phyloP scores from a whole-genome alignment of 2,113 vertebrate genomes.

The Oreotrochilus melanogaster region DNA sequence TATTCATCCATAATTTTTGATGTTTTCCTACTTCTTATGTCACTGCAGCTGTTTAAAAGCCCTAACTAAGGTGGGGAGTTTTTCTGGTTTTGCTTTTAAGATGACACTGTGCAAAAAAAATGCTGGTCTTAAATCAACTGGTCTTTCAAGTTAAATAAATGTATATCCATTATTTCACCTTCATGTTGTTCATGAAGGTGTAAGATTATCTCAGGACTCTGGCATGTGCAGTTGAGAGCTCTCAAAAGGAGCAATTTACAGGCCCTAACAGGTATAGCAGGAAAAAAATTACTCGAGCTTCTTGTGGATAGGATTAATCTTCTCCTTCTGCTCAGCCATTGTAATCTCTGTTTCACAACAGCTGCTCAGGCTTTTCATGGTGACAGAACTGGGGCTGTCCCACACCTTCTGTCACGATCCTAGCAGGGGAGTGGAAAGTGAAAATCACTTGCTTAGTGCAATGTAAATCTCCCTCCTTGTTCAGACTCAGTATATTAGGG shows the following conservation, averaged over 20 bases:
- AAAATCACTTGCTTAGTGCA: background rate
- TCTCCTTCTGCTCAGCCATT: background rate
- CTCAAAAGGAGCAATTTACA: background rate
- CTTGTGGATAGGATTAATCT: background rate
- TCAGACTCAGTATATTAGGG: background rate
- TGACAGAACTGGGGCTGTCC: background rate
- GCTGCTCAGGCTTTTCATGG: accelerated
- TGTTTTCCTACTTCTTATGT: background rate
- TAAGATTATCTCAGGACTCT: background rate
- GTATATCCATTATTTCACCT: background rate
- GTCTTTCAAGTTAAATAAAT: background rate
- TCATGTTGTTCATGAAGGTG: background rate
- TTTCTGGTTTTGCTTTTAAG: background rate
- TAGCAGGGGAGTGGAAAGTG: background rate
- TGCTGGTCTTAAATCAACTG: background rate
- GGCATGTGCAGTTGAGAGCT: background rate
- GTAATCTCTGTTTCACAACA: background rate
- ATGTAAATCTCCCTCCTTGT: background rate
- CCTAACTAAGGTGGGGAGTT: background rate
- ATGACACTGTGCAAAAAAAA: background rate
- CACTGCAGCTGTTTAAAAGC: background rate
- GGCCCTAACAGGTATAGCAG: background rate
- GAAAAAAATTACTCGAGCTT: background rate
- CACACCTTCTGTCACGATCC: background rate
- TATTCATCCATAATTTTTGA: background rate